Percentiles rank a stretch among this genome's conserved stretches.
Conservation (phyloP, 2,888 invertebrate species). For the Esperia sulphurella region DNA sequence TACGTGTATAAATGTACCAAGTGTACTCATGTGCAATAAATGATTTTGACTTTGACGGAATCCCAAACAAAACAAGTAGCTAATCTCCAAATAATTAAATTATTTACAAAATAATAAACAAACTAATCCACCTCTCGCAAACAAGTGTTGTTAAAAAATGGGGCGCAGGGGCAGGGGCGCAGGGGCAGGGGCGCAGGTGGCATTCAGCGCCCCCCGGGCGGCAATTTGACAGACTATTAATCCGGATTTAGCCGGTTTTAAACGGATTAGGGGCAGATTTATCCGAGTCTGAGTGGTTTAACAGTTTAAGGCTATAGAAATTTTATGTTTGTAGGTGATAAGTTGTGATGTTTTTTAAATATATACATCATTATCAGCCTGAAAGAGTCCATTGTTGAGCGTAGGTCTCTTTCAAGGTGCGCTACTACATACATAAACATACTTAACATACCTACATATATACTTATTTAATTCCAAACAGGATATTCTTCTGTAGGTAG, state of each 20-base stretch:
- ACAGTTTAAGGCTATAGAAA: conserved; percentile 10
- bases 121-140: neutral
- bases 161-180: conserved; percentile 5
- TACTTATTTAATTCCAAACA: no score
- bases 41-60: no score
- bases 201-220: conserved; percentile 49
- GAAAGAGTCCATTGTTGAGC: no score
- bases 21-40: no score
- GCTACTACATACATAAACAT: no score
- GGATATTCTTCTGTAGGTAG: no score
- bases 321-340: no score
- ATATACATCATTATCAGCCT: no score
- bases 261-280: conserved; percentile 58
- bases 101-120: neutral
- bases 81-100: neutral
- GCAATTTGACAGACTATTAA: conserved; percentile 77
- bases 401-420: no score
- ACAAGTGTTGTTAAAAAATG: neutral
- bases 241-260: conserved; percentile 64
- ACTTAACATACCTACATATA: no score
- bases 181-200: conserved; percentile 55
- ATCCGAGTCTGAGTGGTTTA: conserved; percentile 55
- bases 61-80: neutral
- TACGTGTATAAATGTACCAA: no score
- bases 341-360: no score